A percentile compares a stretch with the other conserved stretches of the same genome.
Evolutionary conservation across 2,113 vertebrate species (phyloP).

Genomic region (Nyctereutes procyonoides): DNA sequence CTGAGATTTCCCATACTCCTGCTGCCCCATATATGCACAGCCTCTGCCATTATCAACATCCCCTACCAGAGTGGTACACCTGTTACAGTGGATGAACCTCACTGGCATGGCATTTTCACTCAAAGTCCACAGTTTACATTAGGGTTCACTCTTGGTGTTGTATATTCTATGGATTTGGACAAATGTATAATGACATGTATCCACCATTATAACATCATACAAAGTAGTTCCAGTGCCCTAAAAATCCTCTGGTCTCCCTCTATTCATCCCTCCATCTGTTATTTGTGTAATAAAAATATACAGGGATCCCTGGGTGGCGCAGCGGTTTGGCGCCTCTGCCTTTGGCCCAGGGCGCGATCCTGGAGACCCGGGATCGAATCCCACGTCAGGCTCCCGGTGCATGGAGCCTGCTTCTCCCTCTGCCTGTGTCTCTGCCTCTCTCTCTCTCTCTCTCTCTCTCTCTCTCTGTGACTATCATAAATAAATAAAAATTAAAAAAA

Average conservation of each 20-base stretch:
- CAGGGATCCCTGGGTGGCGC: too few relatives aligned
- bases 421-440: too few relatives aligned
- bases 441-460: too few relatives aligned
- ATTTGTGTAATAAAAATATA: slow-evolving; percentile 46
- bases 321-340: too few relatives aligned
- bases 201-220: not conserved
- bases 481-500: too few relatives aligned
- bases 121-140: not conserved
- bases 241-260: not conserved
- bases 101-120: not conserved
- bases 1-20: not conserved
- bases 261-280: not conserved
- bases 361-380: too few relatives aligned
- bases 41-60: not conserved
- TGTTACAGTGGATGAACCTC: not conserved
- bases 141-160: not conserved
- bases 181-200: not conserved
- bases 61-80: not conserved
- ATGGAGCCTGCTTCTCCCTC: too few relatives aligned
- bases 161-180: not conserved
- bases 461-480: too few relatives aligned
- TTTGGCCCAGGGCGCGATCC: too few relatives aligned
- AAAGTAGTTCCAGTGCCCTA: not conserved
- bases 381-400: too few relatives aligned
- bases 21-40: not conserved